Percentiles rank a stretch among this genome's conserved stretches.
Evolutionary conservation across 1,140 invertebrate genomes (phyloP).

Genomic region (Daktulosphaira vitifoliae): DNA sequence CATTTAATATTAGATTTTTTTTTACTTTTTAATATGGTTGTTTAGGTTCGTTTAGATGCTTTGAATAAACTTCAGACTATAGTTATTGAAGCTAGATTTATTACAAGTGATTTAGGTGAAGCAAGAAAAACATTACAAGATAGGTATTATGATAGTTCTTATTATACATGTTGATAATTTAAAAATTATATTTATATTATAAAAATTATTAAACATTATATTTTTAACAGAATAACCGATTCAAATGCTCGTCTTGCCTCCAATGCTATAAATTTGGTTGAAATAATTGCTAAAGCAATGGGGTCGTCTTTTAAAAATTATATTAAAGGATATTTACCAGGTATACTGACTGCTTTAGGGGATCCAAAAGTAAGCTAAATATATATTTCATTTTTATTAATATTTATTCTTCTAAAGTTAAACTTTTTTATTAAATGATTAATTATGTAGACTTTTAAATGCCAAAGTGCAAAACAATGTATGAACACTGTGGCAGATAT

Average conservation of each 20-base stretch:
- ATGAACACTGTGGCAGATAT: conserved; percentile 76
- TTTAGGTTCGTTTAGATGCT: conserved; percentile 68
- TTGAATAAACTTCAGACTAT: conserved; percentile 69
- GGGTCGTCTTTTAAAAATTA: conserved; percentile 72
- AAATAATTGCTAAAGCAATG: conserved; percentile 66
- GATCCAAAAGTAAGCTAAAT: conserved; percentile 63
- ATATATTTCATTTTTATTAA: no score
- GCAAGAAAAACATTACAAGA: conserved; percentile 64
- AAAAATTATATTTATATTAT: neutral
- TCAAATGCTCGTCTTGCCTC: conserved; percentile 87
- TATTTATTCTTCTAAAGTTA: no score
- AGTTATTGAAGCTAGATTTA: conserved; percentile 64
- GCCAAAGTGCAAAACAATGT: conserved; percentile 46
- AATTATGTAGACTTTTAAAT: conserved; percentile 27
- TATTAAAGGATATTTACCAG: conserved; percentile 70
- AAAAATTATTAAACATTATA: conserved; percentile 32
- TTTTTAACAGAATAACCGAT: conserved; percentile 57
- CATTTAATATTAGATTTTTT: no score
- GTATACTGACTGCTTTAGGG: conserved; percentile 64
- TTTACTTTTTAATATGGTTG: no score
- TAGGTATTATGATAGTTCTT: no score
- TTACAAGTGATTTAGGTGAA: conserved; percentile 73
- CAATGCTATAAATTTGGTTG: conserved; percentile 69
- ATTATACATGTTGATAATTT: no score
- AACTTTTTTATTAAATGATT: no score